These are phyloP conservation scores for Phylloscopus collybita DNA, from an alignment of 2,797 vertebrate species.

Conservation along the genomic window DNA sequence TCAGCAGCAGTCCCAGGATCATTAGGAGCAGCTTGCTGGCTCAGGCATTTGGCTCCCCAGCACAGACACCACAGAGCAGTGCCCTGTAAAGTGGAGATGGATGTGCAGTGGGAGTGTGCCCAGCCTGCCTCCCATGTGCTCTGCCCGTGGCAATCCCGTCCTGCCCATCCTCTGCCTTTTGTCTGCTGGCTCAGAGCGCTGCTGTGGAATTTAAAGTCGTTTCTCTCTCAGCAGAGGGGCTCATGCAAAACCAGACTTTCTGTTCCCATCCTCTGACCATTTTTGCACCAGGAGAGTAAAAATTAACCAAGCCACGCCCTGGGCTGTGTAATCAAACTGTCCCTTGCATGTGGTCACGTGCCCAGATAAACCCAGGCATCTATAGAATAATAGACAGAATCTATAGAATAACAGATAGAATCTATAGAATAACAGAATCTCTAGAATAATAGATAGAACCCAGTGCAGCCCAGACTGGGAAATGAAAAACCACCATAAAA, in stretches of 20 bases:
- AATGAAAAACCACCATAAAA: background rate
- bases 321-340: background rate
- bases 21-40: background rate
- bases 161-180: background rate
- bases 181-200: background rate
- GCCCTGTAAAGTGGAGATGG: background rate
- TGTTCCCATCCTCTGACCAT: background rate
- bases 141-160: background rate
- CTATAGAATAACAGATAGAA: background rate
- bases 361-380: background rate
- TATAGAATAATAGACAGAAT: background rate
- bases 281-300: background rate
- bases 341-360: rapidly evolving
- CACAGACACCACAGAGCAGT: background rate
- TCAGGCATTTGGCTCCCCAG: background rate
- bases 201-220: background rate
- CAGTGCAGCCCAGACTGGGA: background rate
- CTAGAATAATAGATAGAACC: background rate
- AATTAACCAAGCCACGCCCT: background rate
- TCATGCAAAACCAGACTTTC: background rate
- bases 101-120: background rate
- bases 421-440: too few species aligned
- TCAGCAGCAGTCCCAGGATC: background rate
- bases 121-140: background rate
- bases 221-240: background rate